A percentile compares a stretch with the other conserved stretches of the same genome.
Evolutionary conservation across 2,888 invertebrate species (phyloP).

Genomic region (Mactromeris polynyma): DNA sequence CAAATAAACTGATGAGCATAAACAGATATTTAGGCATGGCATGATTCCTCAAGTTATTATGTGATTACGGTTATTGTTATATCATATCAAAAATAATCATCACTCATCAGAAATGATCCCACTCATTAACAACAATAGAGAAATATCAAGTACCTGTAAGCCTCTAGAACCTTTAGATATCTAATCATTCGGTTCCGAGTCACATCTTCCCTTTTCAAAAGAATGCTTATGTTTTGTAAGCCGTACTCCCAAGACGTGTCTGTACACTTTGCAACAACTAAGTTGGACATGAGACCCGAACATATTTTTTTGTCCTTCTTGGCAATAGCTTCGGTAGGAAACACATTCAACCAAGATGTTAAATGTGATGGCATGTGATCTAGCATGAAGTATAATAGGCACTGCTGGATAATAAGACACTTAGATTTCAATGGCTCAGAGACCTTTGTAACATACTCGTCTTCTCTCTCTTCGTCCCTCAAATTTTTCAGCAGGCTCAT

Average conservation of each 20-base stretch:
- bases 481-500: conserved; percentile 63
- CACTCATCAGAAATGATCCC: too few relatives aligned
- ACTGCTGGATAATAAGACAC: conserved; percentile 52
- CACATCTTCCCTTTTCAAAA: conserved; percentile 52
- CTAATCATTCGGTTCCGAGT: conserved; percentile 63
- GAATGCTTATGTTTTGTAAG: conserved; percentile 54
- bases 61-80: too few relatives aligned
- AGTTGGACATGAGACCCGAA: conserved; percentile 46
- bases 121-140: too few relatives aligned
- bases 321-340: conserved; percentile 20
- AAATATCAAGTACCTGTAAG: conserved; percentile 69
- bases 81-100: too few relatives aligned
- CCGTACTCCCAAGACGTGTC: background rate
- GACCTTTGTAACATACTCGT: conserved; percentile 57
- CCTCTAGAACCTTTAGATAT: conserved; percentile 68
- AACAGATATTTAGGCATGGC: too few relatives aligned
- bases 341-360: conserved; percentile 20
- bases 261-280: conserved; percentile 38
- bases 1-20: too few relatives aligned
- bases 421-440: conserved; percentile 72
- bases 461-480: conserved; percentile 64
- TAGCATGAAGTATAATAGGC: conserved; percentile 53
- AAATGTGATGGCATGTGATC: conserved; percentile 38
- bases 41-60: too few relatives aligned
- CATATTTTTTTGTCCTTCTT: conserved; percentile 38